phyloP scores from a whole-genome alignment of 2,797 vertebrate genomes.

The Anniella stebbinsi region DNA sequence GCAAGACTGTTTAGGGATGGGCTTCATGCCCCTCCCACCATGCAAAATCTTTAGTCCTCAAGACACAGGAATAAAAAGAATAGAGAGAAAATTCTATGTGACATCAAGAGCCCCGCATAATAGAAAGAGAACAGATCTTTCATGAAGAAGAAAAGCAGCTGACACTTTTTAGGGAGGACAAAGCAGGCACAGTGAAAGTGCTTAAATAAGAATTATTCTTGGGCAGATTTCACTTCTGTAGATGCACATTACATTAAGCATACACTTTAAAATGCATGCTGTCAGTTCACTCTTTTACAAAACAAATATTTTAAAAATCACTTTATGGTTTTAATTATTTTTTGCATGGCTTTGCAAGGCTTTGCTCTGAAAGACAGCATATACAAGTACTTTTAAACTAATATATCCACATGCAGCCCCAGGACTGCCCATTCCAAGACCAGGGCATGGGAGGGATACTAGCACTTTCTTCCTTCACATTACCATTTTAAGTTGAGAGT shows the following conservation, averaged over 20 bases:
- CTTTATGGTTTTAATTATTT: not conserved
- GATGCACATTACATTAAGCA: not conserved
- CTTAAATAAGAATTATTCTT: slow-evolving; percentile 38
- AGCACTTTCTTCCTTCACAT: not conserved
- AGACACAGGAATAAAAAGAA: not conserved
- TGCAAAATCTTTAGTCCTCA: not conserved
- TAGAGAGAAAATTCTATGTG: not conserved
- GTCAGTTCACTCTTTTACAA: not conserved
- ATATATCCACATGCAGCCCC: not conserved
- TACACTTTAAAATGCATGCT: not conserved
- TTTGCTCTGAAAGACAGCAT: slow-evolving; percentile 11
- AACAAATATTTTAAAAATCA: not conserved
- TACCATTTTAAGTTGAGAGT: not conserved
- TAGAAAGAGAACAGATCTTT: slow-evolving; percentile 11
- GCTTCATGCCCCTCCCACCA: not conserved
- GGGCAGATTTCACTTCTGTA: not conserved
- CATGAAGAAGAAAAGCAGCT: slow-evolving; percentile 28
- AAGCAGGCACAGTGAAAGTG: slow-evolving; percentile 33
- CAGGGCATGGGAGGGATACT: not conserved
- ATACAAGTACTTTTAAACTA: not conserved
- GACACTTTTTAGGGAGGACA: slow-evolving; percentile 10
- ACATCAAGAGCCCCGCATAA: not conserved
- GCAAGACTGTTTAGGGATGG: not conserved
- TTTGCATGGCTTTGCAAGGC: not conserved
- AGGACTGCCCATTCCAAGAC: no score